These are phyloP conservation scores for Ctenicera cuprea DNA, from an alignment of 2,888 invertebrate species.

Conservation along the genomic window DNA sequence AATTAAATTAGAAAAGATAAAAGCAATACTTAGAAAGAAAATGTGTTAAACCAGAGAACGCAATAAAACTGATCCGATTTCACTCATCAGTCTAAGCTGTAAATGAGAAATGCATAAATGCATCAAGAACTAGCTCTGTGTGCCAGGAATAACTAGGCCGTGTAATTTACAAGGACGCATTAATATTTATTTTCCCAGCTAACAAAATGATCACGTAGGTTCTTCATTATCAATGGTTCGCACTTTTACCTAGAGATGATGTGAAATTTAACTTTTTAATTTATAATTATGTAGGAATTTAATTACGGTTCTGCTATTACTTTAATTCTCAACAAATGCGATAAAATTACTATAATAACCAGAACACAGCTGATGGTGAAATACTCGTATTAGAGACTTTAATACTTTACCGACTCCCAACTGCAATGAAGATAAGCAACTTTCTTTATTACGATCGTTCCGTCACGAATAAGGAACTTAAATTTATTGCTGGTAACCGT, in stretches of 20 bases:
- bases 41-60: background rate
- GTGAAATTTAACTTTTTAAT: background rate
- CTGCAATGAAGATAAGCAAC: background rate
- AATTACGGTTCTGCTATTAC: background rate
- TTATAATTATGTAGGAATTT: background rate
- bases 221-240: background rate
- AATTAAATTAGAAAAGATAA: constrained; percentile 10
- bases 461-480: constrained; percentile 8
- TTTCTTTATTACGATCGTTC: background rate
- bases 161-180: constrained; percentile 11
- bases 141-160: background rate
- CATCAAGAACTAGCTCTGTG: background rate
- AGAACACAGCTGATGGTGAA: no score
- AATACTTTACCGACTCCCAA: no score
- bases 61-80: constrained; percentile 3
- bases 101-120: background rate
- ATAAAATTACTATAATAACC: background rate
- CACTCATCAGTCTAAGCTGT: constrained; percentile 4
- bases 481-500: background rate
- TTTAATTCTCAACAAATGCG: background rate
- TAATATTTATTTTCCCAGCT: background rate
- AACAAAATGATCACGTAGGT: background rate
- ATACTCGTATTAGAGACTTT: no score
- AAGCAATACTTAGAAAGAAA: constrained; percentile 5
- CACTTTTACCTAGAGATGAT: background rate